phyloP scores from a whole-genome alignment of 2,113 vertebrate genomes.

The Raphicerus campestris region DNA sequence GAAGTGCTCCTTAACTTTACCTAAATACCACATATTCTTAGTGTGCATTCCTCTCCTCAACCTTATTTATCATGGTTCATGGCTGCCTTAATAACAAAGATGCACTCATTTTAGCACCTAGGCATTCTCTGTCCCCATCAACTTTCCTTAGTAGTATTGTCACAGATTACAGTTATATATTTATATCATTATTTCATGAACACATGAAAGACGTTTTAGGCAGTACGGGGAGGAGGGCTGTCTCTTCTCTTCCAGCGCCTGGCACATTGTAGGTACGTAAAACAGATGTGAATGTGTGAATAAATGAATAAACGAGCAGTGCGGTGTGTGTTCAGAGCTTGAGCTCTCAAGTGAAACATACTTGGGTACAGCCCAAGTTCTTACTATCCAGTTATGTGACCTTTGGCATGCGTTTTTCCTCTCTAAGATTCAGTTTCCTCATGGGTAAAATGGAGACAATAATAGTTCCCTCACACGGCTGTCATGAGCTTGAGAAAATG shows the following conservation, averaged over 20 bases:
- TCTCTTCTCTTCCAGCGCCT: neutral
- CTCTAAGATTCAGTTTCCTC: neutral
- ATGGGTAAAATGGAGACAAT: neutral
- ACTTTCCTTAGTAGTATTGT: neutral
- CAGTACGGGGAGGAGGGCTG: neutral
- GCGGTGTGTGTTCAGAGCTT: neutral
- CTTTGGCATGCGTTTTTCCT: neutral
- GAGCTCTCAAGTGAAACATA: neutral
- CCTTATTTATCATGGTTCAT: neutral
- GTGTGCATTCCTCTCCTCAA: neutral
- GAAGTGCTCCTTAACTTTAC: neutral
- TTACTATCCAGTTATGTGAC: neutral
- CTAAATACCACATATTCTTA: neutral
- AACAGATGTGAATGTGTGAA: neutral
- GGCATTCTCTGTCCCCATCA: neutral
- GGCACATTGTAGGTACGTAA: neutral
- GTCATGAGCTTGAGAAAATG: neutral
- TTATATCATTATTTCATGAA: neutral
- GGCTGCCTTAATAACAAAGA: neutral
- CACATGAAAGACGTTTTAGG: neutral
- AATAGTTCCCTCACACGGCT: neutral
- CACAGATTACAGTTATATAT: neutral
- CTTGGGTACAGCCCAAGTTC: neutral
- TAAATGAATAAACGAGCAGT: neutral
- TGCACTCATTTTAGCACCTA: neutral